Evolutionary conservation across 2,888 invertebrate genomes (phyloP).

Genomic region (Campoplex capitator): DNA sequence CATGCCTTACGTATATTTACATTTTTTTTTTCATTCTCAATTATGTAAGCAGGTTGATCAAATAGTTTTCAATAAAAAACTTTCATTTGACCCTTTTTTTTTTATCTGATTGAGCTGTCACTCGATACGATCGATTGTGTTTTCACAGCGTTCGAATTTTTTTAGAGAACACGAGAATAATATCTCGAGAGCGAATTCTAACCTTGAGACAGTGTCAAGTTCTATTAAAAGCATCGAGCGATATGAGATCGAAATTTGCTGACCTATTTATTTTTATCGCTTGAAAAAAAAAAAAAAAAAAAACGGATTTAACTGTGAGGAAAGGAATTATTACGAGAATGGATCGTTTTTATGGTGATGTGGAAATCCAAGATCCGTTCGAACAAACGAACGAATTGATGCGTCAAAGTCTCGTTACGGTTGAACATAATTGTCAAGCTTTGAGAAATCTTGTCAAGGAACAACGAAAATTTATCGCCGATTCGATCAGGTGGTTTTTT

Average conservation of each 20-base stretch:
- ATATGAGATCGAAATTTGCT: conserved; percentile 7
- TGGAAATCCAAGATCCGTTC: conserved; percentile 51
- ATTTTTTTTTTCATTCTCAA: background rate
- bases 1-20: background rate
- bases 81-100: background rate
- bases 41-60: background rate
- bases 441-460: conserved; percentile 53
- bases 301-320: background rate
- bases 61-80: background rate
- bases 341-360: conserved; percentile 45
- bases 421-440: conserved; percentile 46
- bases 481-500: conserved; percentile 54
- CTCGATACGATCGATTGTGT: conserved; percentile 12
- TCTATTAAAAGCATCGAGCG: conserved; percentile 18
- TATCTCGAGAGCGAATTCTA: conserved; percentile 9
- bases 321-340: conserved; percentile 7
- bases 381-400: conserved; percentile 45
- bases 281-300: background rate
- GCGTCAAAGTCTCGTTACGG: conserved; percentile 53
- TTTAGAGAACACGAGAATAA: conserved; percentile 28
- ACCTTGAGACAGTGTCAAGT: conserved; percentile 31
- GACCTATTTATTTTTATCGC: conserved; percentile 9
- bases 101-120: background rate
- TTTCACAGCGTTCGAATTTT: background rate
- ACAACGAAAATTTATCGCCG: conserved; percentile 50